Evolutionary conservation across 2,113 vertebrate genomes (phyloP).

Genomic region (Corydoras sp.): DNA sequence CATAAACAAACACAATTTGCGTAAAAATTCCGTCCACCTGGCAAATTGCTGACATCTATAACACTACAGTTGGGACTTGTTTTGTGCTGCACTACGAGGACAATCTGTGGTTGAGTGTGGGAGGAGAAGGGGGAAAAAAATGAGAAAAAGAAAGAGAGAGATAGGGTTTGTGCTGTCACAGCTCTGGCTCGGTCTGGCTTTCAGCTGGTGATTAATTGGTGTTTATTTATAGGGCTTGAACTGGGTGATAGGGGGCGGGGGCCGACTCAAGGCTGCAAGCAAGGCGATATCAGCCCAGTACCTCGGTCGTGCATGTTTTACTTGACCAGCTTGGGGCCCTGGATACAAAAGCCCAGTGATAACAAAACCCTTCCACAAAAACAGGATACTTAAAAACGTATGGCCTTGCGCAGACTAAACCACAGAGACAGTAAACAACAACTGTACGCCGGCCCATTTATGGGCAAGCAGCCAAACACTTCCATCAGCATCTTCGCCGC

Average conservation of each 20-base stretch:
- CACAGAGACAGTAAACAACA: conserved; percentile 51
- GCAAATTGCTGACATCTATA: conserved; percentile 70
- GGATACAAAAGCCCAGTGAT: conserved; percentile 39
- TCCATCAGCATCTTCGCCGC: conserved; percentile 47
- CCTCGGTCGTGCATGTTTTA: conserved; percentile 60
- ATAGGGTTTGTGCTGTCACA: conserved; percentile 50
- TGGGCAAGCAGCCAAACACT: conserved; percentile 45
- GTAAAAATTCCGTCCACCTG: conserved; percentile 54
- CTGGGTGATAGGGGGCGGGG: conserved; percentile 46
- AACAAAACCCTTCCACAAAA: conserved; percentile 46
- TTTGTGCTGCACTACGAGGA: conserved; percentile 61
- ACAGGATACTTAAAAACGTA: conserved; percentile 60
- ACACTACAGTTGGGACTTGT: conserved; percentile 57
- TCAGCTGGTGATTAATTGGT: conserved; percentile 71
- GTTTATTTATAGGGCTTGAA: conserved; percentile 78
- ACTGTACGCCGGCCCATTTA: conserved; percentile 34
- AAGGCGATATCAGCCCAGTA: conserved; percentile 66
- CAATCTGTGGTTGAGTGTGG: conserved; percentile 49
- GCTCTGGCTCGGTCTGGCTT: conserved; percentile 60
- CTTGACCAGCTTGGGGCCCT: conserved; percentile 52
- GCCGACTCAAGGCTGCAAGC: conserved; percentile 56
- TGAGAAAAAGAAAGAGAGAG: conserved; percentile 18
- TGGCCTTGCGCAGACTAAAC: conserved; percentile 37
- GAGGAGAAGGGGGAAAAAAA: conserved; percentile 13
- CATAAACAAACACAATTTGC: too few relatives aligned